A percentile compares a stretch with the other conserved stretches of the same genome.
Evolutionary conservation across 2,888 invertebrate genomes (phyloP).

Genomic region (Agrochola circellaris): DNA sequence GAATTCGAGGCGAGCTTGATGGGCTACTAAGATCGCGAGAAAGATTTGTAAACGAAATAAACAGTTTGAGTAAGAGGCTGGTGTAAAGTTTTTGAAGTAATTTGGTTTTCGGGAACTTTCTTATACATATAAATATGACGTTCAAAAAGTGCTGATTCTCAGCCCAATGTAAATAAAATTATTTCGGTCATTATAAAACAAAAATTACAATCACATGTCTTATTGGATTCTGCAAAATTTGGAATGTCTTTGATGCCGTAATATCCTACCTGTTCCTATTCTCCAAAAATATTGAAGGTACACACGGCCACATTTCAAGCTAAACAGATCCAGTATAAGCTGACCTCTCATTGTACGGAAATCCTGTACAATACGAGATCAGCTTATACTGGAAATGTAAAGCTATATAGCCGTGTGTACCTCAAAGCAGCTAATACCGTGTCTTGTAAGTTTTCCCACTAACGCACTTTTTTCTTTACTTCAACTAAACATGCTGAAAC

Average conservation of each 20-base stretch:
- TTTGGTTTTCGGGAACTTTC: not conserved
- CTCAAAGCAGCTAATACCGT: no score
- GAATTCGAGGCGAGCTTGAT: conserved; percentile 70
- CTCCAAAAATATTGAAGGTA: not conserved
- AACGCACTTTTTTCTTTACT: not conserved
- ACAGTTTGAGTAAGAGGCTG: not conserved
- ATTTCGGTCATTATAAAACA: not conserved
- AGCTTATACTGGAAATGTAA: no score
- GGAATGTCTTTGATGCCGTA: not conserved
- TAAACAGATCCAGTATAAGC: no score
- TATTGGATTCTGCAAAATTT: not conserved
- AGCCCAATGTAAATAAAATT: no score
- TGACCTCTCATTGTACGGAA: no score
- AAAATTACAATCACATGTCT: not conserved
- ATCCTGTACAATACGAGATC: no score
- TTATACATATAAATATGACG: no score
- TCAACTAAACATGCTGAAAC: not conserved
- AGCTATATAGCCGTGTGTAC: no score
- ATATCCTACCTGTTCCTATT: not conserved
- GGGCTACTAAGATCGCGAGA: conserved; percentile 58
- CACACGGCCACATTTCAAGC: no score
- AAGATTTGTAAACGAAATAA: not conserved
- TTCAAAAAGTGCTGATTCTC: no score
- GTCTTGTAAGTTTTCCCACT: not conserved
- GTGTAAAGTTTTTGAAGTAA: not conserved